Evolutionary conservation across 2,113 vertebrate genomes (phyloP).

Genomic region (Oryzias javanicus): DNA sequence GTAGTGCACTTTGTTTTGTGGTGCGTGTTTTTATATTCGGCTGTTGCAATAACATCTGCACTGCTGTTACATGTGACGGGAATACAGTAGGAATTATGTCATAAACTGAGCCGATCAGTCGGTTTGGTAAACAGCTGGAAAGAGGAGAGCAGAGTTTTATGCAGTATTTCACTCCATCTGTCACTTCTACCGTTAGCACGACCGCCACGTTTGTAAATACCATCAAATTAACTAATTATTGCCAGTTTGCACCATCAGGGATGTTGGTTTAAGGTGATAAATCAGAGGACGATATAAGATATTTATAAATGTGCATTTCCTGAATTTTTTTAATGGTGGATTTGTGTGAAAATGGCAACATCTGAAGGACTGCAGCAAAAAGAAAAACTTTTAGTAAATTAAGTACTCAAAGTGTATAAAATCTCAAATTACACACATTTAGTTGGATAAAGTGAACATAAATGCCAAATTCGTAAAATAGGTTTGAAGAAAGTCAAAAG

Average conservation of each 20-base stretch:
- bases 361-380: too few species aligned
- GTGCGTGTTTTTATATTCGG: conserved; percentile 3
- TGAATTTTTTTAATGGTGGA: too few species aligned
- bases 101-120: conserved; percentile 8
- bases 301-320: too few species aligned
- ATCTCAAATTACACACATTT: too few species aligned
- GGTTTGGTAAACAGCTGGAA: conserved; percentile 19
- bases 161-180: conserved; percentile 51
- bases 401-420: too few species aligned
- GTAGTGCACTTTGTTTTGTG: conserved; percentile 7
- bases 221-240: background rate
- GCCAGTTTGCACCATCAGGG: conserved; percentile 1
- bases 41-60: conserved; percentile 15
- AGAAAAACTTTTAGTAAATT: too few species aligned
- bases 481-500: too few species aligned
- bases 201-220: background rate
- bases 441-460: too few species aligned
- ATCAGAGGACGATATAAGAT: too few species aligned
- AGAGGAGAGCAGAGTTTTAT: conserved; percentile 34
- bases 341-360: too few species aligned
- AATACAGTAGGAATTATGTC: conserved; percentile 8
- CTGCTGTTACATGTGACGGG: conserved; percentile 5
- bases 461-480: too few species aligned
- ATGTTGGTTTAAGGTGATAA: background rate
- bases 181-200: conserved; percentile 15